These are phyloP conservation scores for Elmis aenea DNA, from an alignment of 2,888 invertebrate genomes.

Conservation along the genomic window DNA sequence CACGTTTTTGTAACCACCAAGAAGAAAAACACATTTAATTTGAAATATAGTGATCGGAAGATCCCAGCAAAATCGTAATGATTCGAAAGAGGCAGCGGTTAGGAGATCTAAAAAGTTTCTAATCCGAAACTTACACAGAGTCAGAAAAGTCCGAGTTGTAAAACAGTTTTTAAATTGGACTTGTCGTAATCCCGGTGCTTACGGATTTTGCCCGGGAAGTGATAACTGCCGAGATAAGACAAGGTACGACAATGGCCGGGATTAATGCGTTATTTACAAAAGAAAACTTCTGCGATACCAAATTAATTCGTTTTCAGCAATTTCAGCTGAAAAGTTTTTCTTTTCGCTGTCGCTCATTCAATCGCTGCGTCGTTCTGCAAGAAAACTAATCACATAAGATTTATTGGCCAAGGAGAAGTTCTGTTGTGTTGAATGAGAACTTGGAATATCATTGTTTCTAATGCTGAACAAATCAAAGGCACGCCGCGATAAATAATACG, in stretches of 20 bases:
- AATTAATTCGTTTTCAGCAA: slow-evolving; percentile 33
- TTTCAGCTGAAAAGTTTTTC: slow-evolving; percentile 26
- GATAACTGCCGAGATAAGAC: slow-evolving; percentile 35
- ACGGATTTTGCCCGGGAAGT: slow-evolving; percentile 23
- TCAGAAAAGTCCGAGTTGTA: too few species aligned
- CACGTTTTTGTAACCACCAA: too few species aligned
- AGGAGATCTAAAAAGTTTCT: too few species aligned
- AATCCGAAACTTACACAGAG: too few species aligned
- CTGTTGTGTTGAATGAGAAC: slow-evolving; percentile 8
- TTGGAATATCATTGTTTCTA: slow-evolving; percentile 9
- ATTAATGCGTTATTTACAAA: slow-evolving; percentile 39
- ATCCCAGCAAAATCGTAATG: too few species aligned
- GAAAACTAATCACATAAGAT: slow-evolving; percentile 17
- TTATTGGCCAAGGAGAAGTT: slow-evolving; percentile 12
- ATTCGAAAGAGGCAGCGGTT: too few species aligned
- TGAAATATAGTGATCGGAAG: too few species aligned
- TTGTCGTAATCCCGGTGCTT: slow-evolving; percentile 23
- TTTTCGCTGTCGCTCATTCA: slow-evolving; percentile 27
- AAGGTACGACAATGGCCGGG: slow-evolving; percentile 32
- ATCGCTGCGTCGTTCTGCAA: slow-evolving; percentile 16
- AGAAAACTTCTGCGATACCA: slow-evolving; percentile 34
- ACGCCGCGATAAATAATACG: too few species aligned
- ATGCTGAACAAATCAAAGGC: too few species aligned
- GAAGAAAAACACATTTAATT: too few species aligned
- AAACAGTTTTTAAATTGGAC: slow-evolving; percentile 29